phyloP scores from a whole-genome alignment of 2,797 vertebrate species.

The Coilia nasus region DNA sequence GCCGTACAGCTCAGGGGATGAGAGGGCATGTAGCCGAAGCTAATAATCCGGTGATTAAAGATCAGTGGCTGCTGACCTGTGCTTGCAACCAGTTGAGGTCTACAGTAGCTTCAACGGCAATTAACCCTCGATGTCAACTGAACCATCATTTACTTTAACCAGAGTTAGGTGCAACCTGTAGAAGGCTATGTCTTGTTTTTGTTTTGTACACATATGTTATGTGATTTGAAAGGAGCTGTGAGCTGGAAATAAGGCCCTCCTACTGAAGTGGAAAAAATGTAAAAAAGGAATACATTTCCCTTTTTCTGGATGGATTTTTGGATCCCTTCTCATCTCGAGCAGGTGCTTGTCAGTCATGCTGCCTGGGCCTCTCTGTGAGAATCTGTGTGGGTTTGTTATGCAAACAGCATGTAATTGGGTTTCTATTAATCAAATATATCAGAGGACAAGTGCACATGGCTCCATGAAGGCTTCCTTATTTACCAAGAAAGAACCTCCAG shows the following conservation, averaged over 20 bases:
- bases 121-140: neutral
- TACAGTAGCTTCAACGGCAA: neutral
- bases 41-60: neutral
- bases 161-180: neutral
- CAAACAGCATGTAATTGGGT: slow-evolving; percentile 51
- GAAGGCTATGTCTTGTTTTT: neutral
- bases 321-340: slow-evolving; percentile 16
- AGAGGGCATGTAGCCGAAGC: neutral
- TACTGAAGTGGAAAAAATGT: neutral
- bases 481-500: slow-evolving; percentile 43
- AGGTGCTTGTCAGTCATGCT: slow-evolving; percentile 41
- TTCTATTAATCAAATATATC: slow-evolving; percentile 52
- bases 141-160: neutral
- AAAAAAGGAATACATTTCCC: neutral
- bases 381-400: slow-evolving; percentile 41
- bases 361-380: neutral
- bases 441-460: slow-evolving; percentile 44
- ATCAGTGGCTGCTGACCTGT: slow-evolving; percentile 5
- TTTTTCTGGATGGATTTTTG: neutral
- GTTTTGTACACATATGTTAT: neutral
- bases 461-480: slow-evolving; percentile 43
- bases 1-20: neutral
- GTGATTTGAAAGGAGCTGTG: neutral
- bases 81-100: neutral
- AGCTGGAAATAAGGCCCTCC: neutral